phyloP scores from a whole-genome alignment of 2,888 invertebrate genomes.

The Patella caerulea region DNA sequence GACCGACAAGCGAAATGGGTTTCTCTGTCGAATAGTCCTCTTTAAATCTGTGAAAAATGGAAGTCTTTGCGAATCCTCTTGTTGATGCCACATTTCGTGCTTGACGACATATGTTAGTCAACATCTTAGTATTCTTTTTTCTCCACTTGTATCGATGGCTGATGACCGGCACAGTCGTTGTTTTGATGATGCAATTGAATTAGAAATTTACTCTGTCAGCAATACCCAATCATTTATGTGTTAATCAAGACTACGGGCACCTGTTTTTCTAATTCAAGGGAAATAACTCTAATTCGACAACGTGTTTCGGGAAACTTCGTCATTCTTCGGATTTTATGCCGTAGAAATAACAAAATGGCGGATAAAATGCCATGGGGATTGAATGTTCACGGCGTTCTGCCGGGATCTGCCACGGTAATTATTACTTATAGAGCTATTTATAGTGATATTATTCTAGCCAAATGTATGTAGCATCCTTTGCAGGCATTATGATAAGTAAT shows the following conservation, averaged over 20 bases:
- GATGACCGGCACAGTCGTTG: neutral
- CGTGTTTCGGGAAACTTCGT: neutral
- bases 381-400: slow-evolving; percentile 37
- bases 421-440: too few relatives aligned
- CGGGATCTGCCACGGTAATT: slow-evolving; percentile 41
- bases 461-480: too few relatives aligned
- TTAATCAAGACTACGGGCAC: neutral
- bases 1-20: slow-evolving; percentile 34
- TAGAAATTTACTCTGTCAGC: neutral
- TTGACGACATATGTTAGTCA: too few relatives aligned
- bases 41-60: too few relatives aligned
- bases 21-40: too few relatives aligned
- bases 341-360: slow-evolving; percentile 38
- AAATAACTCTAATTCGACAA: neutral
- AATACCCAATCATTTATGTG: neutral
- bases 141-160: too few relatives aligned
- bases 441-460: too few relatives aligned
- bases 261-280: neutral
- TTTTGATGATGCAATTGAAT: neutral
- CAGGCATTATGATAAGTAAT: too few relatives aligned
- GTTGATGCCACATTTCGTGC: too few relatives aligned
- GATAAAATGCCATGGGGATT: slow-evolving; percentile 46
- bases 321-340: neutral
- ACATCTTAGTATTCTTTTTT: too few relatives aligned
- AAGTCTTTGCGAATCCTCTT: too few relatives aligned